Evolutionary conservation across 2,113 vertebrate species (phyloP).

Genomic region (human (Homo sapiens)): DNA sequence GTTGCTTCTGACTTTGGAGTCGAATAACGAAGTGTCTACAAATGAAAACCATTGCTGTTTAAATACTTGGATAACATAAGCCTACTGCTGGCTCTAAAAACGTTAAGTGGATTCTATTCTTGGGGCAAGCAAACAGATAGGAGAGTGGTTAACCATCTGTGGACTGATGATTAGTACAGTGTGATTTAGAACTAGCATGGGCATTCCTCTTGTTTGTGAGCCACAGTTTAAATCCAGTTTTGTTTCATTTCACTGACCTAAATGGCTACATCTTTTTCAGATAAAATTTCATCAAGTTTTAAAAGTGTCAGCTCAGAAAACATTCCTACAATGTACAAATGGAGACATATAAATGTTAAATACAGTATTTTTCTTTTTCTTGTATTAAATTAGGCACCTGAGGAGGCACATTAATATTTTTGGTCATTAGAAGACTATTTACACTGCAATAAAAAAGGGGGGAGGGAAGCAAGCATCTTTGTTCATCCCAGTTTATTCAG

Average conservation of each 20-base stretch:
- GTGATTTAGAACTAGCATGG: fast-evolving
- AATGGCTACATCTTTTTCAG: background rate
- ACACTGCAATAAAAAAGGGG: background rate
- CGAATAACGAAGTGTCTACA: fast-evolving
- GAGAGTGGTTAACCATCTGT: fast-evolving
- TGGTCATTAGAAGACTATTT: background rate
- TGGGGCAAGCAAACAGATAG: too few species aligned
- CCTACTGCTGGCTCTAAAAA: background rate
- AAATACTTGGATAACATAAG: background rate
- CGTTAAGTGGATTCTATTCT: background rate
- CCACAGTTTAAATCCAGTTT: background rate
- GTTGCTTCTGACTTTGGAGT: background rate
- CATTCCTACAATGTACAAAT: background rate
- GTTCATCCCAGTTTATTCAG: background rate
- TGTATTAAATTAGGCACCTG: background rate
- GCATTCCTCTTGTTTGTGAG: background rate
- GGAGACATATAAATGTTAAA: background rate
- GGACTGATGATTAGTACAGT: fast-evolving
- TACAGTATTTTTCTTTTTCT: background rate
- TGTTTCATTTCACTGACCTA: background rate
- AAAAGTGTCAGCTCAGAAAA: background rate
- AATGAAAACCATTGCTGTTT: background rate
- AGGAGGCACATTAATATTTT: background rate
- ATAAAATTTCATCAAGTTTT: background rate
- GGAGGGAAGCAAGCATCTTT: fast-evolving